These are phyloP conservation scores for Melitaea cinxia DNA, from an alignment of 1,140 invertebrate species.

Conservation along the genomic window DNA sequence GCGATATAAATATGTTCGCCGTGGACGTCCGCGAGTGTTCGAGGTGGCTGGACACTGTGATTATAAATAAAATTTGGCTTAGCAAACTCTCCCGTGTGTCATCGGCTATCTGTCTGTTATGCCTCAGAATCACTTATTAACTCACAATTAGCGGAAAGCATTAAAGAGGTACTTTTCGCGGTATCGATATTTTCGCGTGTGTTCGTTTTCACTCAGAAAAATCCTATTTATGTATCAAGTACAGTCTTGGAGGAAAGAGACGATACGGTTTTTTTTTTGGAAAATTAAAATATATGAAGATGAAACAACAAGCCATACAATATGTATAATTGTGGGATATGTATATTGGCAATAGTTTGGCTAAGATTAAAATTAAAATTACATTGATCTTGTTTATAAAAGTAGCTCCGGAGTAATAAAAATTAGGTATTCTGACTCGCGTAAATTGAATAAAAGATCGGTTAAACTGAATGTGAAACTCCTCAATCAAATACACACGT, in stretches of 20 bases:
- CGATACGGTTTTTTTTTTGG: too few relatives aligned
- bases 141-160: slow-evolving; percentile 12
- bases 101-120: slow-evolving; percentile 34
- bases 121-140: slow-evolving; percentile 21
- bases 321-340: too few relatives aligned
- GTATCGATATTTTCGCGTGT: slow-evolving; percentile 2
- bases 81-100: slow-evolving; percentile 38
- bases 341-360: too few relatives aligned
- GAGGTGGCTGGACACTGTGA: slow-evolving; percentile 65
- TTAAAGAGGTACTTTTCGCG: slow-evolving; percentile 1
- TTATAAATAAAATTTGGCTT: slow-evolving; percentile 73
- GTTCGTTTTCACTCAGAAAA: not conserved
- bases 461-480: too few relatives aligned
- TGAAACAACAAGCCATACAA: too few relatives aligned
- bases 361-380: too few relatives aligned
- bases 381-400: too few relatives aligned
- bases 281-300: too few relatives aligned
- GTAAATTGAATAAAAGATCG: too few relatives aligned
- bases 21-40: slow-evolving; percentile 57
- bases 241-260: not conserved
- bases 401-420: too few relatives aligned
- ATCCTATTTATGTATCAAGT: not conserved
- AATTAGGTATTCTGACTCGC: too few relatives aligned
- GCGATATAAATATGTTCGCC: slow-evolving; percentile 30
- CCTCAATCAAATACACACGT: too few relatives aligned